phyloP scores from a whole-genome alignment of 2,113 vertebrate species.

The Semnornis frantzii region DNA sequence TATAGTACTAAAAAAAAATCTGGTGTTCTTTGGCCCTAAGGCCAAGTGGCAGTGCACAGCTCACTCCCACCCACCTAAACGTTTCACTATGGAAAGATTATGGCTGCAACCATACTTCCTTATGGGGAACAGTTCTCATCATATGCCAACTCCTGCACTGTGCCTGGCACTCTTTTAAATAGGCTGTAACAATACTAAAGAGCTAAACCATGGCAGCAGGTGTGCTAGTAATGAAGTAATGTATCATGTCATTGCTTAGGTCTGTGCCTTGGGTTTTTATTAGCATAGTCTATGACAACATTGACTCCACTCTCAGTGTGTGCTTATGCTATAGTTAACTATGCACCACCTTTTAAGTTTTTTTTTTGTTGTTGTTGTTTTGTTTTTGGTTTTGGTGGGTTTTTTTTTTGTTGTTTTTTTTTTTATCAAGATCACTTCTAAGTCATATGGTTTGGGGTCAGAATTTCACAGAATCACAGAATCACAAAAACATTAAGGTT shows the following conservation, averaged over 20 bases:
- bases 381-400: too few species aligned
- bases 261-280: background rate
- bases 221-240: slow-evolving; percentile 9
- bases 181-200: background rate
- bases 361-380: too few species aligned
- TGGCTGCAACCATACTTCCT: background rate
- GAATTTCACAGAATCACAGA: too few species aligned
- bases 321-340: background rate
- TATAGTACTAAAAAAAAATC: background rate
- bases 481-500: too few species aligned
- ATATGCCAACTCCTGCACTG: background rate
- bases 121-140: background rate
- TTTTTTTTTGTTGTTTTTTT: background rate
- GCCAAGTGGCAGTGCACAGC: background rate
- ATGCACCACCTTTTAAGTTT: background rate
- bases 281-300: background rate
- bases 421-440: background rate
- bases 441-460: background rate
- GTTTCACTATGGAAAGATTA: background rate
- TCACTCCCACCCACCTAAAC: background rate
- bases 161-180: background rate
- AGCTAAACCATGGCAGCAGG: background rate
- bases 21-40: background rate
- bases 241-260: background rate
- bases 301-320: background rate